A percentile compares a stretch with the other conserved stretches of the same genome.
Evolutionary conservation across 92 coral and sea anemone species (phyloP).

Genomic region (Epizoanthus fatuus): DNA sequence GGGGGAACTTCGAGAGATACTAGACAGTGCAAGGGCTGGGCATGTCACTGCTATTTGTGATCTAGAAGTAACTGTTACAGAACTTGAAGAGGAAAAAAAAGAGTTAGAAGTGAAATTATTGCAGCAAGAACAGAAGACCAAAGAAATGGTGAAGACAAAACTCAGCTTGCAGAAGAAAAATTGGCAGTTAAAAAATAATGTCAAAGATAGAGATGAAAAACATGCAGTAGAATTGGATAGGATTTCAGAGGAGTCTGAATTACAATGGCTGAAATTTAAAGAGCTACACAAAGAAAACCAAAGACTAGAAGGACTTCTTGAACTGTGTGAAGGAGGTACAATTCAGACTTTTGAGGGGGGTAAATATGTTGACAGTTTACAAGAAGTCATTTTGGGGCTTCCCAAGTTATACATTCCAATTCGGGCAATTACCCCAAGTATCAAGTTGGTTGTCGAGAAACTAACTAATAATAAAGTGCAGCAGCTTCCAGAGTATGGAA

Average conservation of each 20-base stretch:
- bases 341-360: constrained; percentile 5
- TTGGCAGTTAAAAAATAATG: not conserved
- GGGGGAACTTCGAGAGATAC: too few relatives aligned
- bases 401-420: not conserved
- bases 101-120: too few relatives aligned
- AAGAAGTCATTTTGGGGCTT: constrained; percentile 1
- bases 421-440: constrained; percentile 3
- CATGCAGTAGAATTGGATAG: constrained; percentile 2
- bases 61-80: too few relatives aligned
- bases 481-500: not conserved
- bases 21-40: too few relatives aligned
- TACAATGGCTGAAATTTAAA: not conserved
- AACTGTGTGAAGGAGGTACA: constrained; percentile 1
- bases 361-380: constrained; percentile 6
- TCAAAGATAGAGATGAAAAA: not conserved
- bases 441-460: constrained; percentile 11
- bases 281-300: constrained; percentile 7
- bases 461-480: not conserved
- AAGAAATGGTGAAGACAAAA: not conserved
- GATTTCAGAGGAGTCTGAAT: not conserved
- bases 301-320: constrained; percentile 10
- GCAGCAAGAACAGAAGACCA: too few relatives aligned
- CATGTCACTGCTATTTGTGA: too few relatives aligned
- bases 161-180: not conserved
- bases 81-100: too few relatives aligned